Base-by-base conservation (phyloP, 2,888 invertebrate genomes). In the Cataglyphis livida region DNA sequence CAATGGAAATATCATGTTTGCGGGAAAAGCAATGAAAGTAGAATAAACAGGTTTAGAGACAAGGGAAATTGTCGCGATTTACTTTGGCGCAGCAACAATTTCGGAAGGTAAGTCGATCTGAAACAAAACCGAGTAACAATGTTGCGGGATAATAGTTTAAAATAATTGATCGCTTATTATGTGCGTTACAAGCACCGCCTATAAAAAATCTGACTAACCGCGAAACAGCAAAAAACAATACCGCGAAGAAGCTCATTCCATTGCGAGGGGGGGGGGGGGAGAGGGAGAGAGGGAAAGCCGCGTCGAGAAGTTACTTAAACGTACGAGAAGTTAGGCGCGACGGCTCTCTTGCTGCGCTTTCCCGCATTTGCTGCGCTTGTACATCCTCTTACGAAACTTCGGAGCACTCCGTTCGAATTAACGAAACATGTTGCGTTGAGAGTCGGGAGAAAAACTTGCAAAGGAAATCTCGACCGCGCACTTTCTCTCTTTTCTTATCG, bases 381-480 rank as follows among this genome's bases (percentile, higher is more conserved):
- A 81, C 84, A 84, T 87, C 89, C 87, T 88, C 88, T 89, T 89
- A 89, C 87, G 84, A 88, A 87, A 81, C 88, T 85, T 83, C 81
- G 84, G 66, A 89, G 88, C 88, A 89, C 89, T 89, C 86, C 87
- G 79, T 84, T 89, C 85, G 89, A 89, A 89, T 89, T 89, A 89
- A 87, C 88, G 82, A 71, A 87, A 85, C 89, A 87, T 84, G 82
- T 84, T 84, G 71, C 79, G n/a, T 51, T 51, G 82, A 79, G 83
- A 74, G 81, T 66, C 48, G 83, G 38, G 76, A 82, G 85, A 87
- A 88, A 89, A 89, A 84, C 84, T 83, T 76, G 75, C 66, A 78
- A 87, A 84, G 84, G 82, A 88, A 88, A 89, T 83, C 82, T 81
- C 78, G 84, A 82, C 81, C 71, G 76, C 66, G 48, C 54, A 15